Evolutionary conservation across 2,113 vertebrate genomes (phyloP).

Genomic region (Pandion haliaetus): DNA sequence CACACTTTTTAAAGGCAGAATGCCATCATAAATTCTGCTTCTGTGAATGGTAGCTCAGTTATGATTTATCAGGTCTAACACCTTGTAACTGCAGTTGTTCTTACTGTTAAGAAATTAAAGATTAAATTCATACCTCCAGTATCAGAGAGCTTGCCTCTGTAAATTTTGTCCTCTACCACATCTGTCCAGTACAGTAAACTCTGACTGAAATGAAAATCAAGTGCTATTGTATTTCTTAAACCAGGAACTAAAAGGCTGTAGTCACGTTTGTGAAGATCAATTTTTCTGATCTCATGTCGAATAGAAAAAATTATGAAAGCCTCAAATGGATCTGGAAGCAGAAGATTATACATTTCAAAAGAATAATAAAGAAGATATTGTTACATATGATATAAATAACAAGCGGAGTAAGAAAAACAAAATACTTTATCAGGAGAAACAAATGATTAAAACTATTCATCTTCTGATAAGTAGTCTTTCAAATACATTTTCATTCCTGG

Average conservation of each 20-base stretch:
- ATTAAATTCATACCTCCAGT: conserved; percentile 81
- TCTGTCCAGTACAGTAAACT: conserved; percentile 98
- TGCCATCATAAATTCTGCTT: neutral
- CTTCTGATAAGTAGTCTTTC: neutral
- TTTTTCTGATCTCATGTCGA: conserved; percentile 96
- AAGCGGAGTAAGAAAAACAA: neutral
- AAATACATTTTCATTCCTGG: neutral
- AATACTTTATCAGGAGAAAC: neutral
- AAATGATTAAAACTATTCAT: conserved; percentile 9
- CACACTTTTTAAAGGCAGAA: neutral
- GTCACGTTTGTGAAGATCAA: conserved; percentile 97
- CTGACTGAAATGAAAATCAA: conserved; percentile 96
- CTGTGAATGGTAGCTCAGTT: neutral
- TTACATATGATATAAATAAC: neutral
- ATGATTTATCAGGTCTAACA: rapidly evolving
- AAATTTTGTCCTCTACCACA: conserved; percentile 99
- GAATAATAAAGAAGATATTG: neutral
- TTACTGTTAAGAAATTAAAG: neutral
- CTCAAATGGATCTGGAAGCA: conserved; percentile 91
- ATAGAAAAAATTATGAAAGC: conserved; percentile 99
- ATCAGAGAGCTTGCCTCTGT: conserved; percentile 93
- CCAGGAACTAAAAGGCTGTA: conserved; percentile 96
- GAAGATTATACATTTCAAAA: conserved; percentile 39
- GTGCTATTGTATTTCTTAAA: conserved; percentile 94
- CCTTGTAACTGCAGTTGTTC: neutral